Base-by-base conservation (phyloP, 2,888 invertebrate genomes). In the Dexiosoma caninum region DNA sequence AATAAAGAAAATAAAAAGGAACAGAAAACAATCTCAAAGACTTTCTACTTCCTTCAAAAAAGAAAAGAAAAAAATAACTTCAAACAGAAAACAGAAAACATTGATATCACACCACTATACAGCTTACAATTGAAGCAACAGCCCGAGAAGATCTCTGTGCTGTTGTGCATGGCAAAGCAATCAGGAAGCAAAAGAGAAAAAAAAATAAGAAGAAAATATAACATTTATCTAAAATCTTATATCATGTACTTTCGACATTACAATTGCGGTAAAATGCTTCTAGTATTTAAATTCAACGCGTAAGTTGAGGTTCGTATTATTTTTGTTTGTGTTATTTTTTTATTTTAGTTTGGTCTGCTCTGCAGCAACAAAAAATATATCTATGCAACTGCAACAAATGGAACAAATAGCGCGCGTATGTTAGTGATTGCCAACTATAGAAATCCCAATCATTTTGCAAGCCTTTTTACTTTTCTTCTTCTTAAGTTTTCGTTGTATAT, bases 241-340 rank as follows among this genome's bases (percentile, higher is more conserved):
- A 88, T 88, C 89, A 85, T 89, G 90, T 90, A 90, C 85, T 87
- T 89, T 87, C 88, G 89, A 90, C 90, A 89, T 89, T 89, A 89
- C 90, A 90, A 89, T 89, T 88, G 89, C 87, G 89, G 88, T 88
- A 89, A 88, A 77, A 89, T 89, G 89, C 89, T 90, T 88, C 89
- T 87, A 89, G 90, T 89, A 86, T 89, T 89, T 87, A 87, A 87
- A 89, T 88, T 87, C 88, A 87, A 86, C 88, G 88, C 88, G 87
- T 86, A 88, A 86, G 81, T 72, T 71, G 60, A 30, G 55, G 67
- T 78, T 62, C 5, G 27, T 5, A 27, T 27, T 27, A 6, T 6
- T 27, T 27, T 6, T 27, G 3, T 27, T 27, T 27, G 3, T 6
- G 3, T 6, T 27, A 5, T 27, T 16, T 40, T 57, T 49, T 40